A percentile compares a stretch with the other conserved stretches of the same genome.
Evolutionary conservation across 1,140 invertebrate genomes (phyloP).

Genomic region (Pachypeltis micranthus): DNA sequence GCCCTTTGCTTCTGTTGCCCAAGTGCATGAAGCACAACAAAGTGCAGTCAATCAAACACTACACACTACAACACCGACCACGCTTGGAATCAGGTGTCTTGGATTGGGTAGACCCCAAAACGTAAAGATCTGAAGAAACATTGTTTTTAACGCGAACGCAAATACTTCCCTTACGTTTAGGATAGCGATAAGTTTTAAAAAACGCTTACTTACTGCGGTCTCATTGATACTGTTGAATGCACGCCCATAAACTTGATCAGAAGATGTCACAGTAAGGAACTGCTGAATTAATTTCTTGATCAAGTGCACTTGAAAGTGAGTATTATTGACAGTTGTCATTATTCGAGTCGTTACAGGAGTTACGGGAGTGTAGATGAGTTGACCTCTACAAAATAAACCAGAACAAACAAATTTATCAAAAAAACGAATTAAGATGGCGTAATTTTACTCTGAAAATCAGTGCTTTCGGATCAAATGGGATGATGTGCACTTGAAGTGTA

Average conservation of each 20-base stretch:
- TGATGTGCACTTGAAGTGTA: too few relatives aligned
- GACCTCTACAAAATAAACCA: constrained; percentile 22
- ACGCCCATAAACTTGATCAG: not conserved
- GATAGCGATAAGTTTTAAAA: not conserved
- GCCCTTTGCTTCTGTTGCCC: too few relatives aligned
- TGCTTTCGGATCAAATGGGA: not conserved
- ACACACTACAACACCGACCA: too few relatives aligned
- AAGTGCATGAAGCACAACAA: too few relatives aligned
- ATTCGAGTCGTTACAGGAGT: constrained; percentile 22
- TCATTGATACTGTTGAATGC: not conserved
- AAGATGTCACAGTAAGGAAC: not conserved
- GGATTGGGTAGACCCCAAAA: too few relatives aligned
- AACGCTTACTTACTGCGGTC: not conserved
- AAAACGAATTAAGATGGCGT: too few relatives aligned
- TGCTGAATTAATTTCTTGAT: not conserved
- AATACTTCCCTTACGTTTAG: not conserved
- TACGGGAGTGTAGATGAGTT: constrained; percentile 27
- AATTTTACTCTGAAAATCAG: constrained; percentile 2
- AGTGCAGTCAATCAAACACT: too few relatives aligned
- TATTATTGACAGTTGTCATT: constrained; percentile 23
- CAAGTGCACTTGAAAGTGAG: constrained; percentile 18
- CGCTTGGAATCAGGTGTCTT: too few relatives aligned
- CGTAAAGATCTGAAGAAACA: not conserved
- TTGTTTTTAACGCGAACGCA: not conserved
- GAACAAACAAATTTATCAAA: constrained; percentile 11